Base-by-base conservation (phyloP, 2,888 invertebrate species). In the Lordiphosa andalusiaca region DNA sequence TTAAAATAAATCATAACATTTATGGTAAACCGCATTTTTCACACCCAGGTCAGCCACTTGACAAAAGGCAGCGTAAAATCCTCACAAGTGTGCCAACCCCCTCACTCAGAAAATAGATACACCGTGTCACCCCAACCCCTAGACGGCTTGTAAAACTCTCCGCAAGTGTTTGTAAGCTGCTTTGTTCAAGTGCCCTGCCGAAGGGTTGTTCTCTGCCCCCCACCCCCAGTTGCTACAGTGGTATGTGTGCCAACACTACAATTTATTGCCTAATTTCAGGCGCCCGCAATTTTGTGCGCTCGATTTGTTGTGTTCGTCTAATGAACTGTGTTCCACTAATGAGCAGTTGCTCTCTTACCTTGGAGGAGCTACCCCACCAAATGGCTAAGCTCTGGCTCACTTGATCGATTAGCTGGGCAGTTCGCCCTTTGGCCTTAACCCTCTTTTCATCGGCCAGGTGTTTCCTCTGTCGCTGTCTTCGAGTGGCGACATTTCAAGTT, bases 81-180 rank as follows among this genome's bases (percentile, higher is more conserved):
- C 81, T 60, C 65, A 80, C 71, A 77, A 83, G 84, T 76, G 73
- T 60, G 36, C 35, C 40, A 50, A 21, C 37, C 25, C 39, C 16
- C 41, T 49, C 19, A 51, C 16, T 21, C 9, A 39, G 6, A 47
- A 3, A 21, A 54, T 39, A 49, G 37, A 69, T 37, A 48, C 39
- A 33, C 6, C 38, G 12, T 16, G 35, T 33, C 9, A 37, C 33
- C 38, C 21, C 25, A 5, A 21, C 21, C 39, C 49, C 53, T 25
- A 25, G 7, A 25, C 25, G 25, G 25, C 25, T 7, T 47, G 63
- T 64, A 55, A 58, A 61, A 64, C 56, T 56, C 42, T 65, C 50
- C 61, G 58, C 64, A 78, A 85, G 81, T 85, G 74, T 65, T 10
- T 85, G 72, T 82, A 85, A 85, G 84, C 85, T 54, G 77, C 77